phyloP scores from a whole-genome alignment of 2,113 vertebrate species.

The Lampris incognitus region DNA sequence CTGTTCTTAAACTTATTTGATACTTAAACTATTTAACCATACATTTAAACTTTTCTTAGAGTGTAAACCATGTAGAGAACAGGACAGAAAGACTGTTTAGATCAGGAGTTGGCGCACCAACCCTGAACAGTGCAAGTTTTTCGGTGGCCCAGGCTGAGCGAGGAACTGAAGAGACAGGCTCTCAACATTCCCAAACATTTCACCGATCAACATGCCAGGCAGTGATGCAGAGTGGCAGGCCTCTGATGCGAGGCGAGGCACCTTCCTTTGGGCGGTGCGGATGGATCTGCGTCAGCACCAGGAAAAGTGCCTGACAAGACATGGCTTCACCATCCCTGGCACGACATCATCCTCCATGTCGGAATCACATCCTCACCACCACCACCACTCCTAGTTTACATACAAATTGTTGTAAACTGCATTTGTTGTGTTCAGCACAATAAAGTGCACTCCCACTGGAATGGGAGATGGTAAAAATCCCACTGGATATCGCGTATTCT shows the following conservation, averaged over 20 bases:
- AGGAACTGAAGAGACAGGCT: constrained; percentile 56
- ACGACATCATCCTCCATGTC: constrained; percentile 22
- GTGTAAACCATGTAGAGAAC: background rate
- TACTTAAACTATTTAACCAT: too few relatives aligned
- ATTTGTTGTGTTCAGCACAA: background rate
- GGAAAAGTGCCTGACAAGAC: constrained; percentile 48
- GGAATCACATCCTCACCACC: constrained; percentile 18
- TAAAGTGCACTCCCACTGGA: background rate
- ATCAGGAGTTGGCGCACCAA: constrained; percentile 15
- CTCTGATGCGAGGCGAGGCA: constrained; percentile 66
- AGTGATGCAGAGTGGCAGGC: constrained; percentile 71
- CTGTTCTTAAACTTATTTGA: too few relatives aligned
- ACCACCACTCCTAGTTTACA: background rate
- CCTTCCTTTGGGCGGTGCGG: constrained; percentile 61
- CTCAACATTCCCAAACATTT: constrained; percentile 60
- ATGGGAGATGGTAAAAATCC: too few relatives aligned
- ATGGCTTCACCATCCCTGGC: constrained; percentile 39
- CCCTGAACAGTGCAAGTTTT: constrained; percentile 32
- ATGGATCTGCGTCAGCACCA: constrained; percentile 64
- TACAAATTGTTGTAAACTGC: background rate
- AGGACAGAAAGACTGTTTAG: background rate
- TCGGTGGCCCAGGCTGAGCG: constrained; percentile 44
- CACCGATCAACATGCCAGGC: constrained; percentile 52
- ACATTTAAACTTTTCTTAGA: background rate
- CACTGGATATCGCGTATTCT: too few relatives aligned